A percentile compares a stretch with the other conserved stretches of the same genome.
These are phyloP conservation scores for Lerista edwardsae DNA, from an alignment of 2,797 vertebrate species.

Conservation along the genomic window DNA sequence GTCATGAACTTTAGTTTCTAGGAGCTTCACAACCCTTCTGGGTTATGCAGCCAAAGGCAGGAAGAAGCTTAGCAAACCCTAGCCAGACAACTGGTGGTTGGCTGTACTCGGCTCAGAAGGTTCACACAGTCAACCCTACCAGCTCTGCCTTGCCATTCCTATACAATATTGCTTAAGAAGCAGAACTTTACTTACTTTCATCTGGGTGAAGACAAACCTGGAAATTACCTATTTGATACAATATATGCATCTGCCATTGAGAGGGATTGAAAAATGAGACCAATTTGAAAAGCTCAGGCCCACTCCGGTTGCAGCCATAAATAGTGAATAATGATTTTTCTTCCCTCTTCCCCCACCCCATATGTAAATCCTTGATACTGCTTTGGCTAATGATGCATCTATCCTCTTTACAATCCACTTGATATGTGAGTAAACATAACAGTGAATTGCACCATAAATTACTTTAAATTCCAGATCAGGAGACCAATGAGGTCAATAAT, in stretches of 20 bases:
- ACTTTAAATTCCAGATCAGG: slow-evolving; percentile 49
- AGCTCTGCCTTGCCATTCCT: neutral
- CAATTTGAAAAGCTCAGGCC: slow-evolving; percentile 52
- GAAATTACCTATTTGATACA: slow-evolving; percentile 55
- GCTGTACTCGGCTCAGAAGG: neutral
- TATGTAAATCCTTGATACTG: slow-evolving; percentile 54
- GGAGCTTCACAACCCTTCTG: neutral
- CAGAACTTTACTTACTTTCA: slow-evolving; percentile 43
- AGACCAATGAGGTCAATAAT: slow-evolving; percentile 33
- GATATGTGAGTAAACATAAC: slow-evolving; percentile 56
- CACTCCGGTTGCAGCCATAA: slow-evolving; percentile 50
- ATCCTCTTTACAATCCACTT: slow-evolving; percentile 59
- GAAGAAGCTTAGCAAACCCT: neutral
- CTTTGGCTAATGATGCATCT: slow-evolving; percentile 56
- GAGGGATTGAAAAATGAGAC: slow-evolving; percentile 31
- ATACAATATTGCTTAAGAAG: slow-evolving; percentile 33
- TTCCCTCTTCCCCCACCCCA: neutral
- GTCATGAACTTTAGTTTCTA: neutral
- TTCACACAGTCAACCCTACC: neutral
- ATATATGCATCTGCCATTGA: slow-evolving; percentile 53
- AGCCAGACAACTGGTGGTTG: neutral
- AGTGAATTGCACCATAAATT: slow-evolving; percentile 55
- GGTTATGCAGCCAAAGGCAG: neutral
- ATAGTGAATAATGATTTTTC: slow-evolving; percentile 41
- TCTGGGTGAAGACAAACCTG: slow-evolving; percentile 50